Conservation (phyloP, 2,797 vertebrate genomes). For the Yasuhikotakia modesta region DNA sequence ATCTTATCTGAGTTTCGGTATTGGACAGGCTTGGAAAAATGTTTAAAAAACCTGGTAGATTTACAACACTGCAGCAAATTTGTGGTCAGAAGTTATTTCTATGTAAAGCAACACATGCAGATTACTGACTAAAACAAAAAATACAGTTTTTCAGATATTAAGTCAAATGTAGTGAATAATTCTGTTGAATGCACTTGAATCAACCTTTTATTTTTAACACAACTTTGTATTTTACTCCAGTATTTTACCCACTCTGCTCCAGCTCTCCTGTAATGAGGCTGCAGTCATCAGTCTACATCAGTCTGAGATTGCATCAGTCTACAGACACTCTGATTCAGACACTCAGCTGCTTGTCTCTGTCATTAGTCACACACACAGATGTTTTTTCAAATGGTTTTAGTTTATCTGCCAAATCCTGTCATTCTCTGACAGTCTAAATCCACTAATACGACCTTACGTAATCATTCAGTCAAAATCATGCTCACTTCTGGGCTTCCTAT, state of each 20-base stretch:
- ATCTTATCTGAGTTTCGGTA: too few species aligned
- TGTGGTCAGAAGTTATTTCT: too few species aligned
- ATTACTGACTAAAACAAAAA: too few species aligned
- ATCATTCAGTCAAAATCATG: background rate
- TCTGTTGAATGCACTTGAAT: too few species aligned
- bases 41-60: too few species aligned
- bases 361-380: slow-evolving; percentile 21
- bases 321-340: background rate
- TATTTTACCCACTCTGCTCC: background rate
- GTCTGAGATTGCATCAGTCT: background rate
- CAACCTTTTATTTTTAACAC: too few species aligned
- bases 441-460: background rate
- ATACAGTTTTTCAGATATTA: too few species aligned
- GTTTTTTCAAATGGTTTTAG: background rate
- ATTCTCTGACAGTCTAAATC: slow-evolving; percentile 7
- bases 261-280: slow-evolving; percentile 1
- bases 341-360: background rate
- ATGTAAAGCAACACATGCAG: too few species aligned
- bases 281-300: slow-evolving; percentile 1
- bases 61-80: too few species aligned
- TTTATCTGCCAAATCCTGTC: slow-evolving; percentile 9
- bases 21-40: too few species aligned
- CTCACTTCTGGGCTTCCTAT: background rate
- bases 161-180: too few species aligned
- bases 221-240: background rate